Base-by-base conservation (phyloP, 30 jellyfish, hydroid and myxozoan species). In the Calvadosia cruxmelitensis region DNA sequence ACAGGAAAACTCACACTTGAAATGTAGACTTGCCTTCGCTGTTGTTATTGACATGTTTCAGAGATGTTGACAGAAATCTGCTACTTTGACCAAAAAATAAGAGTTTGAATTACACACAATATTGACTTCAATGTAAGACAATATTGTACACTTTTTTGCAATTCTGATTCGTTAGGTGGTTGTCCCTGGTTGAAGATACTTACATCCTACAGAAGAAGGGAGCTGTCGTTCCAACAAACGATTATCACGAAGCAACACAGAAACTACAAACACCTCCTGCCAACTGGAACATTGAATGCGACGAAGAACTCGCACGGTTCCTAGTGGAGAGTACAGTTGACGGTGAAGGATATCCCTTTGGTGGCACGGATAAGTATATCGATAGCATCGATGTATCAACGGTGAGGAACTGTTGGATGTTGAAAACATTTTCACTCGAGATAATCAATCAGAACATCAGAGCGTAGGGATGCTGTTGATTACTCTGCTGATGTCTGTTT, bases 301-400 rank as follows among this genome's bases (percentile, higher is more conserved):
- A 86, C 51, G 96, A 86, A 53, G 94, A 86, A 63, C 85, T 86
- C 30, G 96, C 74, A 16, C 69, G 78, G 33, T 86, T 79, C 79
- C 77, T 86, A 29, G 85, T 82, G 64, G 87, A 79, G 23, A 67
- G 36, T 63, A 29, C 71, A 26, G 70, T 65, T 51, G 76, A 82
- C 33, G 53, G 49, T 29, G 96, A 79, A 28, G 51, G 69, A 33
- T 51, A 68, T 29, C 20, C 20, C 57, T 76, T 73, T 65, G 94
- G 86, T 3, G 72, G 73, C 33, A 85, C 96, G 7, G 70, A 86
- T 53, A 69, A 67, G 34, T 86, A 70, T 77, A 79, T 86, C 42
- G 96, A 86, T 28, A 61, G 53, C 24, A 52, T 86, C n/a, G 91
- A 78, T 35, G 86, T 86, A 32, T 80, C 94, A 33, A 68, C 91